Evolutionary conservation across 2,888 invertebrate species (phyloP).

Genomic region (Apamea monoglypha): DNA sequence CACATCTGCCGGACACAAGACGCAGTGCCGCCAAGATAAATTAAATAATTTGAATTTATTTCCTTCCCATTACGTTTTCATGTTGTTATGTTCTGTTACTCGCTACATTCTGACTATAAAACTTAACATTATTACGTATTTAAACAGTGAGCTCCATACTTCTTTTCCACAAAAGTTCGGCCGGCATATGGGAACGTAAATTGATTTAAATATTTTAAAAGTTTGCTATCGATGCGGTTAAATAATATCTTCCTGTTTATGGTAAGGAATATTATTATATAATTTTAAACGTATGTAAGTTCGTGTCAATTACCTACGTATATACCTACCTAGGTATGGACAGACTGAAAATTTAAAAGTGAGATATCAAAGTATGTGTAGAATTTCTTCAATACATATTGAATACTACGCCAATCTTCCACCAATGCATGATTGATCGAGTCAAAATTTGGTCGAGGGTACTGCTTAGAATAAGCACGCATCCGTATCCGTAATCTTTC

Average conservation of each 20-base stretch:
- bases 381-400: conserved; percentile 20
- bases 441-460: conserved; percentile 69
- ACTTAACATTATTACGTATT: not conserved
- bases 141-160: not conserved
- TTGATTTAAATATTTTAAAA: not conserved
- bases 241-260: not conserved
- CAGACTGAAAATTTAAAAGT: not conserved
- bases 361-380: not conserved
- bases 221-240: not conserved
- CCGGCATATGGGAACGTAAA: not conserved
- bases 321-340: not conserved
- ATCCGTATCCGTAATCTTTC: conserved; percentile 85
- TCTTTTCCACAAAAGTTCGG: not conserved
- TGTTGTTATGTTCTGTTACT: conserved; percentile 37
- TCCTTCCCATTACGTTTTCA: conserved; percentile 58
- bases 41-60: conserved; percentile 80
- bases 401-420: conserved; percentile 32
- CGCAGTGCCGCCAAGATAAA: conserved; percentile 79
- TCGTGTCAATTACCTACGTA: not conserved
- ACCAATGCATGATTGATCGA: conserved; percentile 62
- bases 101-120: conserved; percentile 1
- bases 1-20: conserved; percentile 86
- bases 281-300: not conserved
- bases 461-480: conserved; percentile 77
- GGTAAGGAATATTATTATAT: not conserved